Evolutionary conservation across 2,113 vertebrate genomes (phyloP).

Genomic region (Strix uralensis): DNA sequence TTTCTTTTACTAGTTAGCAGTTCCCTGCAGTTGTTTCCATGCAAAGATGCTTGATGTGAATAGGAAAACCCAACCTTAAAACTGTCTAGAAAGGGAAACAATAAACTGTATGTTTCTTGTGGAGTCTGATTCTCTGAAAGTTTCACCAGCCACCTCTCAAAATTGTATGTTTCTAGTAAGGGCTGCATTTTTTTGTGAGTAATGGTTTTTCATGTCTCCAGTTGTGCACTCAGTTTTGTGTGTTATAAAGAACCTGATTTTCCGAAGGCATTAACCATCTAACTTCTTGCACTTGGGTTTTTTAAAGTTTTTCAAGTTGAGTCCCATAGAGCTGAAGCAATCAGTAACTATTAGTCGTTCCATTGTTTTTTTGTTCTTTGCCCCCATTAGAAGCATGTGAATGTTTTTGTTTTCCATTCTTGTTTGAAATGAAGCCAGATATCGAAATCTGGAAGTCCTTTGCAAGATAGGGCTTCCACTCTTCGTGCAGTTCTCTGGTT

Average conservation of each 20-base stretch:
- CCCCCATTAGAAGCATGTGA: background rate
- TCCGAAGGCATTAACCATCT: background rate
- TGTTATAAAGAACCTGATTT: background rate
- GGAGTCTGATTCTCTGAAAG: background rate
- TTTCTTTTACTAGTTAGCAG: background rate
- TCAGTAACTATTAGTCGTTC: background rate
- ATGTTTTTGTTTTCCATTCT: background rate
- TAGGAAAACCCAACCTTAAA: background rate
- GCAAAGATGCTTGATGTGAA: background rate
- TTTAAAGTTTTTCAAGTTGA: background rate
- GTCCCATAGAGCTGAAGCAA: background rate
- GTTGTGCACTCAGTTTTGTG: background rate
- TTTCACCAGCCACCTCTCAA: background rate
- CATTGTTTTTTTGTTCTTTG: background rate
- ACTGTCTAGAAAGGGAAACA: background rate
- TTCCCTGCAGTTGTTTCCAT: background rate
- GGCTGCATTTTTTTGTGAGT: background rate
- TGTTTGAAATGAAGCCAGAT: background rate
- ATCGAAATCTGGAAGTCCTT: constrained; percentile 10
- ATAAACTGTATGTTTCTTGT: background rate
- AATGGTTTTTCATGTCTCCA: background rate
- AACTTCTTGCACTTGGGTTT: background rate
- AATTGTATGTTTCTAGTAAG: background rate
- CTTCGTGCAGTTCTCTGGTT: background rate
- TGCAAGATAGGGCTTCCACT: background rate